These are phyloP conservation scores for human (Homo sapiens) DNA, from an alignment of 2,113 vertebrate genomes.

Conservation along the genomic window DNA sequence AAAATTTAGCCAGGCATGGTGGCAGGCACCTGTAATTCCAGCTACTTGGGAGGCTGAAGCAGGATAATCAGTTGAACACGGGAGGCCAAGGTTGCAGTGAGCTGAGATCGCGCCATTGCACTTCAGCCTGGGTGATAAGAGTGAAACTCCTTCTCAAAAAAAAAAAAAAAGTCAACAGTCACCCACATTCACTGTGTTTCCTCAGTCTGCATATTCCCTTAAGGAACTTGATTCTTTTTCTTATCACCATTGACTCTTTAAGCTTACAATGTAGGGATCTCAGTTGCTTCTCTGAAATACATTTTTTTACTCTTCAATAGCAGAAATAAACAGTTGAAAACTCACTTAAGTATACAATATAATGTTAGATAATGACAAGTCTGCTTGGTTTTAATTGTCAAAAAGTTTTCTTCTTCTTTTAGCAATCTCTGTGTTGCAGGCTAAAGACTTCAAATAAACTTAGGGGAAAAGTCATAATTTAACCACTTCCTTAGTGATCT, in stretches of 20 bases:
- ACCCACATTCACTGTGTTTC: background rate
- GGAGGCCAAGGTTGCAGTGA: no score
- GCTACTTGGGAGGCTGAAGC: no score
- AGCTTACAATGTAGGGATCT: background rate
- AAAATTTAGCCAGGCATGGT: no score
- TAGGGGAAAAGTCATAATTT: background rate
- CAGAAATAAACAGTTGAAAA: constrained; percentile 34
- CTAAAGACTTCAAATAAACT: constrained; percentile 14
- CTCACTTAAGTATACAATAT: background rate
- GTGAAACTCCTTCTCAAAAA: no score
- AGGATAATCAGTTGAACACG: no score
- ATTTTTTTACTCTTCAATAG: background rate
- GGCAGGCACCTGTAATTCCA: no score
- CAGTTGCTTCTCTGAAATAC: background rate
- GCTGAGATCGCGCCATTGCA: no score
- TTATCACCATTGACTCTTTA: background rate
- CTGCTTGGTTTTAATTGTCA: background rate
- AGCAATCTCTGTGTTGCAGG: background rate
- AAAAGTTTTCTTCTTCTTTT: background rate
- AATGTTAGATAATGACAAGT: background rate
- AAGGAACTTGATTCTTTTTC: background rate
- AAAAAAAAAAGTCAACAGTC: background rate
- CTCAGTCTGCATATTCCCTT: background rate
- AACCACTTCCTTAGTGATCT: background rate
- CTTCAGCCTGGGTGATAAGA: no score